Percentiles rank a stretch among this genome's conserved stretches.
Evolutionary conservation across 2,888 invertebrate species (phyloP).

Genomic region (Tenthredo mesomela): DNA sequence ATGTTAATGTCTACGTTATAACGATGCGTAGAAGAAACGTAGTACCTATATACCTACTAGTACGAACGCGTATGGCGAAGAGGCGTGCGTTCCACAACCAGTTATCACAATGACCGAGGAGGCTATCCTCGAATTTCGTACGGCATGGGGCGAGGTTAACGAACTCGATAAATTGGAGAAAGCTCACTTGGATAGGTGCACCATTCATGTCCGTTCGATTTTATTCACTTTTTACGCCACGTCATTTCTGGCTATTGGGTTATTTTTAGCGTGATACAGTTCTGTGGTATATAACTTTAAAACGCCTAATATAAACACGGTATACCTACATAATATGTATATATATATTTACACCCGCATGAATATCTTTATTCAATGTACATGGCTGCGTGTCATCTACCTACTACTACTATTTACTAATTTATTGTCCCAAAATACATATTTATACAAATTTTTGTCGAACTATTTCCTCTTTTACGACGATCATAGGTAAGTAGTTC

Average conservation of each 20-base stretch:
- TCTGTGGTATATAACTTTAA: background rate
- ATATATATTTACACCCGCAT: no score
- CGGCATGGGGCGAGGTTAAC: slow-evolving; percentile 44
- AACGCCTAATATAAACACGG: background rate
- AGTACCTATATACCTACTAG: no score
- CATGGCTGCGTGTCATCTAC: no score
- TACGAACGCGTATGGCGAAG: background rate
- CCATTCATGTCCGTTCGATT: slow-evolving; percentile 53
- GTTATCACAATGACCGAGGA: slow-evolving; percentile 52
- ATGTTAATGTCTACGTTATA: background rate
- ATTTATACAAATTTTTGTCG: background rate
- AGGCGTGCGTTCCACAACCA: slow-evolving; percentile 46
- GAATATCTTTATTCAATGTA: no score
- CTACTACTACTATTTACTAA: background rate
- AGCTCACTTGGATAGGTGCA: slow-evolving; percentile 51
- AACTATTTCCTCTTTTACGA: background rate
- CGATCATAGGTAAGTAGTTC: background rate
- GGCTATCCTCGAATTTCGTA: slow-evolving; percentile 51
- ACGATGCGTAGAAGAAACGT: slow-evolving; percentile 6
- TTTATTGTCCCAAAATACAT: background rate
- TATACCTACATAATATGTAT: no score
- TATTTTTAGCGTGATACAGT: slow-evolving; percentile 14
- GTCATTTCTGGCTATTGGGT: slow-evolving; percentile 19
- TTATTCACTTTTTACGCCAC: slow-evolving; percentile 43
- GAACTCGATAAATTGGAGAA: slow-evolving; percentile 54